A percentile compares a stretch with the other conserved stretches of the same genome.
These are phyloP conservation scores for Tragelaphus buxtoni DNA, from an alignment of 2,113 vertebrate species.

Conservation along the genomic window DNA sequence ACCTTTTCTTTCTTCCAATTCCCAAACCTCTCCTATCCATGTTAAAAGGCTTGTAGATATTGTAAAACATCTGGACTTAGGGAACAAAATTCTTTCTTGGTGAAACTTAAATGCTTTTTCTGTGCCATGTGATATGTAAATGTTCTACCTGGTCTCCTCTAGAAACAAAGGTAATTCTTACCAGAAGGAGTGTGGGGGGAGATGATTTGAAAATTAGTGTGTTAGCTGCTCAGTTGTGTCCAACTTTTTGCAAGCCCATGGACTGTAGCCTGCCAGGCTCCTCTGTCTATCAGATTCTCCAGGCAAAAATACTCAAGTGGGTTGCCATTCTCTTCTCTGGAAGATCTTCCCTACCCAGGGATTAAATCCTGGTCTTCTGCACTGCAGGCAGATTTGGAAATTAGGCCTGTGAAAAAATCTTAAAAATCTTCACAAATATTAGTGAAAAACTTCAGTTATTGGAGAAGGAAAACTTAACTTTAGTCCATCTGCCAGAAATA, in stretches of 20 bases:
- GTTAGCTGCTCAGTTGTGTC: not conserved
- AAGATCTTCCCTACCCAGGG: not conserved
- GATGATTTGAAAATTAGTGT: not conserved
- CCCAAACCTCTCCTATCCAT: not conserved
- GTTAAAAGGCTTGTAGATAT: not conserved
- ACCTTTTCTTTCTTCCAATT: not conserved
- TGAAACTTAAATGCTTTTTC: not conserved
- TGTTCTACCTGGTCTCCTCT: not conserved
- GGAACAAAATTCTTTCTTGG: not conserved
- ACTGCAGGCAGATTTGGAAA: not conserved
- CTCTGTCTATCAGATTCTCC: not conserved
- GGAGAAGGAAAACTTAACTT: not conserved
- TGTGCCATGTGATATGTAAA: not conserved
- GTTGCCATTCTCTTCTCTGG: not conserved
- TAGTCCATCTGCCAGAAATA: not conserved
- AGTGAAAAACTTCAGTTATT: not conserved
- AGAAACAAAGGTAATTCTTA: not conserved
- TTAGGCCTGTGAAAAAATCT: not conserved
- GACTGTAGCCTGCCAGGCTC: not conserved
- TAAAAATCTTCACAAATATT: not conserved
- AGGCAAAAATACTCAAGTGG: not conserved
- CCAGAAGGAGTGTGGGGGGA: not conserved
- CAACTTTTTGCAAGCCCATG: not conserved
- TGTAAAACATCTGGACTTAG: not conserved
- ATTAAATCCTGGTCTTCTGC: not conserved